Evolutionary conservation across 1,140 invertebrate species (phyloP), one percentile per base, ranked within the genome.

Genomic region (Panagrolaimus sp.): DNA sequence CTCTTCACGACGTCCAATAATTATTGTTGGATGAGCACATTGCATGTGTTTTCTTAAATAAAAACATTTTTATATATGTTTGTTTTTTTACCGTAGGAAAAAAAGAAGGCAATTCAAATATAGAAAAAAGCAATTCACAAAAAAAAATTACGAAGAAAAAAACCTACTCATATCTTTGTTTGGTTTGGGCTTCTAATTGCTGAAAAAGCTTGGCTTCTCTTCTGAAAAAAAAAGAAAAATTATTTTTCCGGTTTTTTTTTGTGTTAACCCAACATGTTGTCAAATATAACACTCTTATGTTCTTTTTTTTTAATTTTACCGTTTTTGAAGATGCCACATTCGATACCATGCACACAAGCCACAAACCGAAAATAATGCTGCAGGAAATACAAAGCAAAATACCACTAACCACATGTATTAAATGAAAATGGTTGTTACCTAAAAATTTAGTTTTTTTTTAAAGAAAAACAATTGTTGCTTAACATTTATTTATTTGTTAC

Each of bases 361-460:
- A 58, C 52, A 58, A 58, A 58, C 52, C 10, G 52, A 58, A 58
- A 58, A 58, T 58, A 58, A 26, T 12, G 52, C 52, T 28, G 52
- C 52, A 24, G 52, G 52, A 21, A 21, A 58, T 21, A 58, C 52
- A 21, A 58, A 58, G 17, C 52, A 58, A 21, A 58, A 58, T 21
- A 58, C 52, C 14, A 58, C 52, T n/a, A 58, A 21, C 52, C 52
- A 58, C 52, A 58, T 58, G 52, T 21, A 58, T 58, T 58, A 10
- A 52, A 58, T 26, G 17, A 58, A 28, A 58, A 58, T 58, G 52
- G 52, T 58, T 58, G 52, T 58, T 58, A 58, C 32, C 32, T 38
- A 38, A 38, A 38, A 38, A 38, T 38, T 38, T 7, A 38, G 7
- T 38, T 4, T 4, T 38, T n/a, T n/a, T n/a, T n/a, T n/a, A n/a